Evolutionary conservation across 2,797 vertebrate genomes (phyloP), one percentile per base, ranked within the genome.

Genomic region (Pantherophis alleghaniensis): DNA sequence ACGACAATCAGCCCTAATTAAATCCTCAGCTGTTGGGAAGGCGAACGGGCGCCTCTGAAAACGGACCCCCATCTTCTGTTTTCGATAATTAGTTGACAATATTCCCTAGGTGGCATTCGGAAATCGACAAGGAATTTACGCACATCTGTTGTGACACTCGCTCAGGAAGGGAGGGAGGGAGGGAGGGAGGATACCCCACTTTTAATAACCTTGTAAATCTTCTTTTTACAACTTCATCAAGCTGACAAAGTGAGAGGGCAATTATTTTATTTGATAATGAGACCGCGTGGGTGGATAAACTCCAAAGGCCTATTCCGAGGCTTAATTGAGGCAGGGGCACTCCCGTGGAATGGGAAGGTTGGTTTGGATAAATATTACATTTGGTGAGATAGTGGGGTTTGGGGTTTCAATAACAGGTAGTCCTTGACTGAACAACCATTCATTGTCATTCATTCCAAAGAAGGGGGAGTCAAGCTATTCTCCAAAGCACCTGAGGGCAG

Each of bases 1-100:
- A 98, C 98, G 98, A 98, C 98, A 98, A 99, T 98, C 98, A 98
- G 98, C 98, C 98, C 98, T 99, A 98, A 99, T 99, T 99, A 98
- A 98, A 98, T 98, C 98, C 98, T 98, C 97, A 98, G 98, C 98
- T 98, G 98, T 98, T 98, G 98, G 98, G 98, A 98, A 98, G 97
- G 37, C 98, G 98, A 97, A 97, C 97, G 97, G 98, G 96, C 97
- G 98, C 98, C 98, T 98, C 97, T 97, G 97, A 98, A 98, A 97
- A 96, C 93, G 96, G 10, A 22, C 20, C 60, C n/a, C 86, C 96
- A 95, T 97, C 97, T 97, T 96, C 97, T 97, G 97, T 98, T 98
- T 98, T 97, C 97, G 96, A 98, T 98, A 98, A 98, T 98, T 98
- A 98, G 98, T 98, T 98, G 95, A 98, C 96, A 57, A 98, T 98